These are phyloP conservation scores for Notothenia coriiceps DNA, from an alignment of 2,113 vertebrate genomes.

Conservation along the genomic window DNA sequence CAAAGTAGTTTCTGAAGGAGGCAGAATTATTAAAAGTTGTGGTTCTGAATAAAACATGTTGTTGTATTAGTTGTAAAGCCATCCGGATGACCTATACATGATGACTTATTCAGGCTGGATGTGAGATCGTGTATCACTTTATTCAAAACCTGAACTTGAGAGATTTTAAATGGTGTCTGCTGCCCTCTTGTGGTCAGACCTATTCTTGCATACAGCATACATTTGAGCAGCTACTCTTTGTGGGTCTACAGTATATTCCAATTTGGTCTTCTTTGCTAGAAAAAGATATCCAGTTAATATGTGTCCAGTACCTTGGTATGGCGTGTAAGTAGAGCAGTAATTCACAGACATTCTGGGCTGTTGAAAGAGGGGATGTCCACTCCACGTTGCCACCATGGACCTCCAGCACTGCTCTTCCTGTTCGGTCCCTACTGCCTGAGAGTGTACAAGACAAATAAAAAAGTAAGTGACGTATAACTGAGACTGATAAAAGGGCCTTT, in stretches of 20 bases:
- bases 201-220: background rate
- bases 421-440: constrained; percentile 89
- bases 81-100: background rate
- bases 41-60: background rate
- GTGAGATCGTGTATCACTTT: background rate
- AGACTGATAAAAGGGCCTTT: too few relatives aligned
- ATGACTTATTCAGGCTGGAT: background rate
- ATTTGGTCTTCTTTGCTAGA: too few relatives aligned
- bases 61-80: constrained; percentile 1
- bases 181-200: constrained; percentile 58
- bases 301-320: constrained; percentile 87
- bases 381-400: constrained; percentile 80
- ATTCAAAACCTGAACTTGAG: background rate
- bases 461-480: background rate
- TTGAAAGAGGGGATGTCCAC: constrained; percentile 84
- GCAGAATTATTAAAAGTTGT: background rate
- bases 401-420: constrained; percentile 90
- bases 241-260: too few relatives aligned
- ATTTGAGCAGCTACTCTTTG: background rate
- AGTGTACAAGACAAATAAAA: constrained; percentile 6
- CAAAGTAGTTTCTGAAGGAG: too few relatives aligned
- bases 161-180: constrained; percentile 18
- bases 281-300: background rate
- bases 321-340: constrained; percentile 88
- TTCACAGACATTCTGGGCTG: constrained; percentile 80